Evolutionary conservation across 2,113 vertebrate species (phyloP).

Genomic region (Archocentrus centrarchus): DNA sequence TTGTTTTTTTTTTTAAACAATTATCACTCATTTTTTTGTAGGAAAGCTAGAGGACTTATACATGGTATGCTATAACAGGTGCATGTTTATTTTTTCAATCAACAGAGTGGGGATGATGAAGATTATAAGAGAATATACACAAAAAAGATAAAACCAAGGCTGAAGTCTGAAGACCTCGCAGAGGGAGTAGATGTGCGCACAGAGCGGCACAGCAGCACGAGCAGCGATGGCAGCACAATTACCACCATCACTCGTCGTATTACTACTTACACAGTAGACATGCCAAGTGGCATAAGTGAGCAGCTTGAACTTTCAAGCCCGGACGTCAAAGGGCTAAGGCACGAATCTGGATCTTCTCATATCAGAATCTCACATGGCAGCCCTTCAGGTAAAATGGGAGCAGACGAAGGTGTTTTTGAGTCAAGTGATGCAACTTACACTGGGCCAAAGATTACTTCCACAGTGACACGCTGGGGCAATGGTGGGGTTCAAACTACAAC

Average conservation of each 20-base stretch:
- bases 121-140: constrained; percentile 92
- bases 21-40: neutral
- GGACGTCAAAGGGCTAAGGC: constrained; percentile 81
- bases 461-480: constrained; percentile 67
- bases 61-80: neutral
- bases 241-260: constrained; percentile 92
- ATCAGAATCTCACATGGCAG: constrained; percentile 71
- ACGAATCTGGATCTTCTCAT: constrained; percentile 77
- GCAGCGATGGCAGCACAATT: constrained; percentile 84
- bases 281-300: constrained; percentile 80
- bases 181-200: constrained; percentile 85
- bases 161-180: constrained; percentile 87
- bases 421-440: constrained; percentile 68
- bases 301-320: constrained; percentile 83
- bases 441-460: constrained; percentile 63
- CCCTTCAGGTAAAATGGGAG: constrained; percentile 66
- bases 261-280: constrained; percentile 94
- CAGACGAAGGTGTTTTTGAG: constrained; percentile 71
- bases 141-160: constrained; percentile 94
- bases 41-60: constrained; percentile 2
- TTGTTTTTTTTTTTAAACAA: neutral
- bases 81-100: constrained; percentile 11
- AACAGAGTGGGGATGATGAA: constrained; percentile 92
- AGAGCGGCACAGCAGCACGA: constrained; percentile 91
- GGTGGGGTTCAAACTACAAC: constrained; percentile 64